A percentile compares a stretch with the other conserved stretches of the same genome.
These are phyloP conservation scores for Anagyrus pseudococci DNA, from an alignment of 2,888 invertebrate species.

Conservation along the genomic window DNA sequence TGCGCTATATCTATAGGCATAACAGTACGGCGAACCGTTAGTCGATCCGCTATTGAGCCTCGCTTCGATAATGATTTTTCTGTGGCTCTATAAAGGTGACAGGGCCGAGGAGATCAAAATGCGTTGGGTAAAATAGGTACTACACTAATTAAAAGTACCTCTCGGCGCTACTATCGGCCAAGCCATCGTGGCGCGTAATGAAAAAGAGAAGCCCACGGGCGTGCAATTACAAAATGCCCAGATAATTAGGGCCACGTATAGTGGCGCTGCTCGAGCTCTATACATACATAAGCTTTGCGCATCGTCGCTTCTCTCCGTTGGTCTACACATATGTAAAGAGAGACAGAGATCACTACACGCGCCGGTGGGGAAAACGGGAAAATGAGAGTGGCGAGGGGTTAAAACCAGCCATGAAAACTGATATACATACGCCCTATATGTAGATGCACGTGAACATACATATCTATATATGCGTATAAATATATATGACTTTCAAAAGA, in stretches of 20 bases:
- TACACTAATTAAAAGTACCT: too few relatives aligned
- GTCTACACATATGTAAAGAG: neutral
- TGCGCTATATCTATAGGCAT: too few relatives aligned
- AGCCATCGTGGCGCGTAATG: conserved; percentile 21
- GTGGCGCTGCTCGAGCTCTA: neutral
- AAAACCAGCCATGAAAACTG: conserved; percentile 30
- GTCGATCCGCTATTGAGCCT: neutral
- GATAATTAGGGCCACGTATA: too few relatives aligned
- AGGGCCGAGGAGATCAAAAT: too few relatives aligned
- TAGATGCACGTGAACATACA: too few relatives aligned
- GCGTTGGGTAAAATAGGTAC: too few relatives aligned
- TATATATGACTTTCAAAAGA: conserved; percentile 39
- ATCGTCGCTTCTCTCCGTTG: neutral
- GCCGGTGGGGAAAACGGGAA: neutral
- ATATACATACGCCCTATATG: too few relatives aligned
- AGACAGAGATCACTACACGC: too few relatives aligned
- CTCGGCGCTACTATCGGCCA: neutral
- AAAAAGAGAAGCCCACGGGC: conserved; percentile 13
- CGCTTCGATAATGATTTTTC: neutral
- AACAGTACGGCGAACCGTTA: neutral
- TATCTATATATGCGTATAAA: too few relatives aligned
- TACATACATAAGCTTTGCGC: neutral
- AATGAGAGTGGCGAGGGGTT: conserved; percentile 7
- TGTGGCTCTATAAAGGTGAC: too few relatives aligned
- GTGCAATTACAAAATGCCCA: conserved; percentile 27